Conservation (phyloP, 1,140 invertebrate genomes). For the Asbolus verrucosus region DNA sequence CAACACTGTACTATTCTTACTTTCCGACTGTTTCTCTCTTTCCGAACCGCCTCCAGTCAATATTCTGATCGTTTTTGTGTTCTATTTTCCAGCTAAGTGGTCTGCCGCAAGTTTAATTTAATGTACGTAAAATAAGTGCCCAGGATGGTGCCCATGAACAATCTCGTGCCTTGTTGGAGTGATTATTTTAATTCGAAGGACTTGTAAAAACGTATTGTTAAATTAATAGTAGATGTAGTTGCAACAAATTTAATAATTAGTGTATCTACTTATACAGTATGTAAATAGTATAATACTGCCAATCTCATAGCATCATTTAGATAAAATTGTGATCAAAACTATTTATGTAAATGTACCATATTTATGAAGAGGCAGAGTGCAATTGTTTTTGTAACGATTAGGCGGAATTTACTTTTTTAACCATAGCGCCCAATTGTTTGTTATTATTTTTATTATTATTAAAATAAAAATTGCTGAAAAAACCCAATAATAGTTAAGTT, state of each 20-base stretch:
- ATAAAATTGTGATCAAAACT: slow-evolving; percentile 20
- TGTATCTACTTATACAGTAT: slow-evolving; percentile 20
- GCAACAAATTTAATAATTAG: slow-evolving; percentile 8
- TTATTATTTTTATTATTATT: no score
- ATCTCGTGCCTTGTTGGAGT: slow-evolving; percentile 7
- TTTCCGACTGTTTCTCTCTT: no score
- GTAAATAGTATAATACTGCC: slow-evolving; percentile 34
- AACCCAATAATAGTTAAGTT: slow-evolving; percentile 34
- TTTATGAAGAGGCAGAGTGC: slow-evolving; percentile 38
- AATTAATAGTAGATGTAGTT: slow-evolving; percentile 31
- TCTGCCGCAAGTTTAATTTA: no score
- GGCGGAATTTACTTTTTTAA: no score
- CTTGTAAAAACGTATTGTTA: slow-evolving; percentile 21
- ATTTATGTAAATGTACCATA: slow-evolving; percentile 32
- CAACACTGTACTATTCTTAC: neutral
- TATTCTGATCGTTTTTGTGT: no score
- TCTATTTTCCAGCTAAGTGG: slow-evolving; percentile 32
- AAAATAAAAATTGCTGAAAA: slow-evolving; percentile 9
- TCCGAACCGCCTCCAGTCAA: no score
- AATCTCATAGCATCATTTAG: slow-evolving; percentile 35
- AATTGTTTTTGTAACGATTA: slow-evolving; percentile 19
- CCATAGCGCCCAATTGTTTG: slow-evolving; percentile 28
- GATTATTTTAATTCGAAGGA: slow-evolving; percentile 8
- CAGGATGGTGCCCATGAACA: slow-evolving; percentile 10
- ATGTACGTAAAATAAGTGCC: no score